Evolutionary conservation across 2,113 vertebrate genomes (phyloP).

Genomic region (Haemorhous mexicanus): DNA sequence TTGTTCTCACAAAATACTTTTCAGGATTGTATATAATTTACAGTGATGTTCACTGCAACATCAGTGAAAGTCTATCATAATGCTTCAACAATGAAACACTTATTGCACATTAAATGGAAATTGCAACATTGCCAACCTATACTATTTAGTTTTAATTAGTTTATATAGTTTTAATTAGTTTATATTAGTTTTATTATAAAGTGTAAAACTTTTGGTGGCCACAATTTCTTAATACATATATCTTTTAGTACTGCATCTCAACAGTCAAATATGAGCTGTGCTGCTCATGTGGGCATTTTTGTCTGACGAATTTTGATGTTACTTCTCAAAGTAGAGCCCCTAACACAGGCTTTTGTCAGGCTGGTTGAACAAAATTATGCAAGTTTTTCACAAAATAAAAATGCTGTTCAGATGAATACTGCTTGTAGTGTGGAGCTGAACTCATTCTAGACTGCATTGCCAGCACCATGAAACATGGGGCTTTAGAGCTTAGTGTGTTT

Average conservation of each 20-base stretch:
- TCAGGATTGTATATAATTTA: not conserved
- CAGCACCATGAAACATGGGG: not conserved
- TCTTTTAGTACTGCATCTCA: not conserved
- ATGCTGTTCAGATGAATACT: not conserved
- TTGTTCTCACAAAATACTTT: not conserved
- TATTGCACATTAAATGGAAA: not conserved
- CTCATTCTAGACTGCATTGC: not conserved
- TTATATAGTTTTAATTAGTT: too few species aligned
- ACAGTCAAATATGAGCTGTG: not conserved
- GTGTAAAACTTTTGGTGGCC: not conserved
- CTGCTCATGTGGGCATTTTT: not conserved
- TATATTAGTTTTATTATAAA: not conserved
- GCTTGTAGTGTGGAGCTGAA: not conserved
- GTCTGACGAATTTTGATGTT: not conserved
- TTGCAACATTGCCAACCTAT: not conserved
- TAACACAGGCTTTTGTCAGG: not conserved
- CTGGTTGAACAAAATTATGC: not conserved
- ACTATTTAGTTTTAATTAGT: not conserved
- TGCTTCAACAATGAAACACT: not conserved
- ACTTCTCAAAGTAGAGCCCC: not conserved
- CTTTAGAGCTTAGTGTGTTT: not conserved
- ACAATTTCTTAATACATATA: not conserved
- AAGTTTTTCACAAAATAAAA: not conserved
- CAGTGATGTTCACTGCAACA: not conserved
- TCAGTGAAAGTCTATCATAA: not conserved